Evolutionary conservation across 2,113 vertebrate genomes (phyloP).

Genomic region (Hystrix cristata): DNA sequence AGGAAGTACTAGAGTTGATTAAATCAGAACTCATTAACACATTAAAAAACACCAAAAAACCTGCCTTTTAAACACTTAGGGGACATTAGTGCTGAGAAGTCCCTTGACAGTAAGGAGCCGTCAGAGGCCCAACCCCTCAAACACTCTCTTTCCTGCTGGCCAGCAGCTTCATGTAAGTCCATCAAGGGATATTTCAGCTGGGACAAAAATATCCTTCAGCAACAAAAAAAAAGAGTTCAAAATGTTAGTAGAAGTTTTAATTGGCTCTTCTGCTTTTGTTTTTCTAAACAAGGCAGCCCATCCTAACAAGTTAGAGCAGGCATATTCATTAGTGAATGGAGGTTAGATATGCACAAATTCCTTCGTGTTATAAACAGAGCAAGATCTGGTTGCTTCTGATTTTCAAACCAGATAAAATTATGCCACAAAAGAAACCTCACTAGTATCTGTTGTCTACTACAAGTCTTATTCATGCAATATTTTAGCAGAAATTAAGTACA

Average conservation of each 20-base stretch:
- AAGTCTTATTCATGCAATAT: neutral
- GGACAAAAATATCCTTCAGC: neutral
- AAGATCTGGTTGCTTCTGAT: neutral
- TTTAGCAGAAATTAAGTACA: constrained; percentile 23
- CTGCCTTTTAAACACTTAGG: neutral
- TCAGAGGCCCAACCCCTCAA: neutral
- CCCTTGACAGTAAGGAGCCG: neutral
- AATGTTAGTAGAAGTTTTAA: neutral
- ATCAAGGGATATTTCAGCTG: neutral
- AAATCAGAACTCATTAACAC: neutral
- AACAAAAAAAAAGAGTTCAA: neutral
- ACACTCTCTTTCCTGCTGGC: neutral
- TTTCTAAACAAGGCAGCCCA: neutral
- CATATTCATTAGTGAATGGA: neutral
- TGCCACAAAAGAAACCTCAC: neutral
- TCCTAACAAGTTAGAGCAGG: neutral
- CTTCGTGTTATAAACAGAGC: neutral
- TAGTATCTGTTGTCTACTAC: neutral
- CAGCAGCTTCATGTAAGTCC: neutral
- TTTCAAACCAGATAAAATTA: constrained; percentile 40
- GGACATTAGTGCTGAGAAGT: neutral
- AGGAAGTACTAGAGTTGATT: neutral
- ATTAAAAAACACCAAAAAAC: neutral
- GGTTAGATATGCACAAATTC: constrained; percentile 26
- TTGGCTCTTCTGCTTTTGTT: constrained; percentile 18